Conservation (phyloP, 37 sponge, comb jelly and placozoan genomes). For the Mnemiopsis leidyi region DNA sequence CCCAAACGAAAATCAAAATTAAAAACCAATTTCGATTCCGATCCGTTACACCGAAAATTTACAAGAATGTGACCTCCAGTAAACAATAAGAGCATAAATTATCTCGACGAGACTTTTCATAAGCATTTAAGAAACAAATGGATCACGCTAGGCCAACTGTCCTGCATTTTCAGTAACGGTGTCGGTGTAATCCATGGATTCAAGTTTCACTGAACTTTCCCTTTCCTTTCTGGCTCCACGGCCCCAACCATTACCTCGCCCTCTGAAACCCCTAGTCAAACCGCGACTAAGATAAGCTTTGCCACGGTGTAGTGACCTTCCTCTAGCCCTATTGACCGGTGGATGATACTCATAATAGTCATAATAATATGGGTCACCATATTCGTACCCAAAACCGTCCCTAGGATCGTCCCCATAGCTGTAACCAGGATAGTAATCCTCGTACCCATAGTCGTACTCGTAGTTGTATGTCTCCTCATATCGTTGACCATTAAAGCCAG, state of each 20-base stretch:
- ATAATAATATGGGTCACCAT: constrained; percentile 7
- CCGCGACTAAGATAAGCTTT: not conserved
- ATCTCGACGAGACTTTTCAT: too few species aligned
- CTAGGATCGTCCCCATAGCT: constrained; percentile 16
- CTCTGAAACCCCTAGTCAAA: not conserved
- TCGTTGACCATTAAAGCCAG: not conserved
- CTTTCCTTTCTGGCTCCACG: not conserved
- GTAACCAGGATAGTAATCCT: not conserved
- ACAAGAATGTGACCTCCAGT: too few species aligned
- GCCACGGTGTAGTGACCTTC: not conserved
- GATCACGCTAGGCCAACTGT: not conserved
- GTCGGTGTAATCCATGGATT: constrained; percentile 12
- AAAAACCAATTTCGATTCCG: too few species aligned
- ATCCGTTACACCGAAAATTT: too few species aligned
- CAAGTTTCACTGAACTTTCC: not conserved
- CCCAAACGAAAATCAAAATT: too few species aligned
- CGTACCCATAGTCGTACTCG: not conserved
- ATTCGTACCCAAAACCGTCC: not conserved
- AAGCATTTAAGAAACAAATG: too few species aligned
- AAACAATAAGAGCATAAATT: too few species aligned
- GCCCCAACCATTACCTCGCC: not conserved
- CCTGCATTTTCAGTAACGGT: not conserved
- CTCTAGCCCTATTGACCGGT: not conserved
- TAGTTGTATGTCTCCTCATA: not conserved
- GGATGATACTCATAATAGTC: not conserved